These are phyloP conservation scores for Drosophila seguyi DNA, from an alignment of 1,140 invertebrate genomes.

Conservation along the genomic window DNA sequence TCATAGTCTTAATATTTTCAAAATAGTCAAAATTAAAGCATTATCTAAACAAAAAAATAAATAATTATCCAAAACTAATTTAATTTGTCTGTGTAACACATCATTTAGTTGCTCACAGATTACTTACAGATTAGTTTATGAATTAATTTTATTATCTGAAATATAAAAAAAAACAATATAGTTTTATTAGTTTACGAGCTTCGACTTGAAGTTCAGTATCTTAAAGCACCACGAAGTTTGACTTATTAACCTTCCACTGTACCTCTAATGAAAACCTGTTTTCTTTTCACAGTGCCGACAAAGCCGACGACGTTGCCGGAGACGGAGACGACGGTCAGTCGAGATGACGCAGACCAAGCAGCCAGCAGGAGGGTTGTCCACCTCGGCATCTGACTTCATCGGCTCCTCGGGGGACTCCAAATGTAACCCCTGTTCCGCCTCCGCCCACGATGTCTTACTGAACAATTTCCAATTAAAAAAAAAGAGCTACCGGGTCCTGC, in stretches of 20 bases:
- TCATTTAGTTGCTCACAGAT: not conserved
- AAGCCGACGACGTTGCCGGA: slow-evolving; percentile 59
- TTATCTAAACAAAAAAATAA: no score
- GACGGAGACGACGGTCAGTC: slow-evolving; percentile 52
- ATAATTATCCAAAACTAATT: not conserved
- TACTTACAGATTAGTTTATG: not conserved
- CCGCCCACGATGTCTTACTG: slow-evolving; percentile 85
- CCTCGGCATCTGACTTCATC: slow-evolving; percentile 17
- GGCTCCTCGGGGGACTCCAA: slow-evolving; percentile 16
- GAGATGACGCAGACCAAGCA: slow-evolving; percentile 58
- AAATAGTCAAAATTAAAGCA: not conserved
- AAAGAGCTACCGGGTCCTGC: slow-evolving; percentile 88
- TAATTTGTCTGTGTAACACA: no score
- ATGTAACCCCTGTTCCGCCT: slow-evolving; percentile 11
- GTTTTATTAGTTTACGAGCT: not conserved
- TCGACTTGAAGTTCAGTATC: not conserved
- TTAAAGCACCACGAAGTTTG: not conserved
- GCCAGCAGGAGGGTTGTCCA: slow-evolving; percentile 44
- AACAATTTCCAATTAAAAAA: slow-evolving; percentile 88
- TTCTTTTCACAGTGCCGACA: slow-evolving; percentile 53
- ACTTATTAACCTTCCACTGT: slow-evolving; percentile 13
- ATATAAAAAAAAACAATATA: no score
- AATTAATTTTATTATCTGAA: not conserved
- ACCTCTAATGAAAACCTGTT: slow-evolving; percentile 72
- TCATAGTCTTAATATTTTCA: not conserved